These are phyloP conservation scores for Criorhina ranunculi DNA, from an alignment of 2,888 invertebrate species.

Conservation along the genomic window DNA sequence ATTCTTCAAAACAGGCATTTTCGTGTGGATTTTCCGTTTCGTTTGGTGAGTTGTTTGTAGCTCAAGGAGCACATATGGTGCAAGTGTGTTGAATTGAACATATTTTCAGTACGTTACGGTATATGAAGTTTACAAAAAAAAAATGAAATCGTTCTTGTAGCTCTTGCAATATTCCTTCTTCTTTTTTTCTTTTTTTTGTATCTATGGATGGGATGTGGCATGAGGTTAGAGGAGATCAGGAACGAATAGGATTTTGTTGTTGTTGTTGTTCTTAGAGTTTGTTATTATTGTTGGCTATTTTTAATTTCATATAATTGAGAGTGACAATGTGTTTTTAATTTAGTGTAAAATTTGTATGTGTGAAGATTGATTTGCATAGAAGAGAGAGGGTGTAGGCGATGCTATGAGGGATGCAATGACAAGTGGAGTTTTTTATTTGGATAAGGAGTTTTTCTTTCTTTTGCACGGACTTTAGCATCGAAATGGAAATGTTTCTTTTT, in stretches of 20 bases:
- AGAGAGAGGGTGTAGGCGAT: constrained; percentile 36
- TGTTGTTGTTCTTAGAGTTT: constrained; percentile 33
- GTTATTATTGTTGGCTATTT: constrained; percentile 71
- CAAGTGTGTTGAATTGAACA: constrained; percentile 80
- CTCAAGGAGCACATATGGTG: constrained; percentile 81
- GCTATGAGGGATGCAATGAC: neutral
- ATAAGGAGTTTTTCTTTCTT: neutral
- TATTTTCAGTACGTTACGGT: constrained; percentile 61
- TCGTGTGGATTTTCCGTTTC: constrained; percentile 71
- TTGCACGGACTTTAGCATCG: too few species aligned
- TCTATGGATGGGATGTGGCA: constrained; percentile 65
- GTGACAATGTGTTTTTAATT: constrained; percentile 84
- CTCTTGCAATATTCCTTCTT: too few species aligned
- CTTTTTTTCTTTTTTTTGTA: constrained; percentile 38
- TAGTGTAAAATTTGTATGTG: constrained; percentile 76
- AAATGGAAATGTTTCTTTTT: too few species aligned
- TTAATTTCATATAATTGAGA: constrained; percentile 72
- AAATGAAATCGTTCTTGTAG: constrained; percentile 16
- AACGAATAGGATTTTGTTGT: constrained; percentile 60
- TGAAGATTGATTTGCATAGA: constrained; percentile 62
- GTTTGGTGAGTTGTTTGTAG: constrained; percentile 41
- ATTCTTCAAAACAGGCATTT: constrained; percentile 71
- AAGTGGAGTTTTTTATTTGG: neutral
- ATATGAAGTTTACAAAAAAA: constrained; percentile 34
- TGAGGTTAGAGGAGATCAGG: constrained; percentile 74